Evolutionary conservation across 2,888 invertebrate genomes (phyloP).

Genomic region (Epistrophella euchroma): DNA sequence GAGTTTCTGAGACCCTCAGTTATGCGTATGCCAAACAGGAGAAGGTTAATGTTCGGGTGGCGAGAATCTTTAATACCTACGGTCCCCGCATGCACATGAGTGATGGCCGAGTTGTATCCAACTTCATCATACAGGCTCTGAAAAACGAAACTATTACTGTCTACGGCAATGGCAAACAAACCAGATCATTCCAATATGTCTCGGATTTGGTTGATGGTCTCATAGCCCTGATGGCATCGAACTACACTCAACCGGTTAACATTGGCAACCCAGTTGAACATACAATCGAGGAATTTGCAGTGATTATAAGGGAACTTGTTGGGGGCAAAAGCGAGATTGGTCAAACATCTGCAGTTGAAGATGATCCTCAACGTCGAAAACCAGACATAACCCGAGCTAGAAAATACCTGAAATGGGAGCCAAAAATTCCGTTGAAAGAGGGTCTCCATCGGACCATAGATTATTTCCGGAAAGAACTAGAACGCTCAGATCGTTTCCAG

Average conservation of each 20-base stretch:
- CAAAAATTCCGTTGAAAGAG: conserved; percentile 92
- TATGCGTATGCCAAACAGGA: conserved; percentile 99
- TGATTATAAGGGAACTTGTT: conserved; percentile 92
- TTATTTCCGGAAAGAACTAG: conserved; percentile 96
- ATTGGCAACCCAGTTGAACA: conserved; percentile 99
- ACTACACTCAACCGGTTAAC: conserved; percentile 96
- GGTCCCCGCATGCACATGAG: conserved; percentile 99
- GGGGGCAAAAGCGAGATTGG: conserved; percentile 94
- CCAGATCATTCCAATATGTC: conserved; percentile 99
- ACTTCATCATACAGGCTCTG: conserved; percentile 98
- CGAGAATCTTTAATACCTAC: conserved; percentile 99
- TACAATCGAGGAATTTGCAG: conserved; percentile 96
- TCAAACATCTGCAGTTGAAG: conserved; percentile 94
- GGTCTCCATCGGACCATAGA: conserved; percentile 96
- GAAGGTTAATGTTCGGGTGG: conserved; percentile 96
- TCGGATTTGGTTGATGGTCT: conserved; percentile 98
- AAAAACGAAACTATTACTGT: conserved; percentile 98
- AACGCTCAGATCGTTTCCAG: conserved; percentile 84
- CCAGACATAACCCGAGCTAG: conserved; percentile 97
- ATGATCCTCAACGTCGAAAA: conserved; percentile 97
- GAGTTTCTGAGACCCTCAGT: conserved; percentile 96
- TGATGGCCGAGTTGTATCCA: conserved; percentile 99
- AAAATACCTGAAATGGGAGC: conserved; percentile 94
- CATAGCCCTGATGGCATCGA: conserved; percentile 95
- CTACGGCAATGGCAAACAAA: conserved; percentile 94